These are phyloP conservation scores for Nasalis larvatus DNA, from an alignment of 2,113 vertebrate genomes.

Conservation along the genomic window DNA sequence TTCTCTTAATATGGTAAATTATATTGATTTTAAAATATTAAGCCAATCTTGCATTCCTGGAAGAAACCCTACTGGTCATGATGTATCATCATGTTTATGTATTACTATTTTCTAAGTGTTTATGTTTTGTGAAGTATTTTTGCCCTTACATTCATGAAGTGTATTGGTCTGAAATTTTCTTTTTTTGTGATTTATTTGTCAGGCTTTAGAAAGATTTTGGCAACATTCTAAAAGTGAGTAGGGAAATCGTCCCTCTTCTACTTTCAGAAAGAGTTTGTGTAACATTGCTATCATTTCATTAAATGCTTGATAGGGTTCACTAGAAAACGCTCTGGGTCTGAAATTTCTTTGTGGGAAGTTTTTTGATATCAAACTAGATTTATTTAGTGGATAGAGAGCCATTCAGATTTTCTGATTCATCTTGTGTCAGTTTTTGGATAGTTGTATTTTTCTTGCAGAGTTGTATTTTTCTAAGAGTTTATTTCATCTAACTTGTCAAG, in stretches of 20 bases:
- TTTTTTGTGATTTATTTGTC: neutral
- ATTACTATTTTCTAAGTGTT: neutral
- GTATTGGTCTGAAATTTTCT: neutral
- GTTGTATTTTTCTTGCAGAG: neutral
- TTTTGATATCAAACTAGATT: neutral
- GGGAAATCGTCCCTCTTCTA: neutral
- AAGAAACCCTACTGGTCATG: neutral
- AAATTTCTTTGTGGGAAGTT: neutral
- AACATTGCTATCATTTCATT: neutral
- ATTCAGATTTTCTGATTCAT: constrained; percentile 35
- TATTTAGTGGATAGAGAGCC: neutral
- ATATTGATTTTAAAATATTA: constrained; percentile 3
- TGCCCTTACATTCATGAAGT: neutral
- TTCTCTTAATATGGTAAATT: neutral
- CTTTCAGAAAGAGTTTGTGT: neutral
- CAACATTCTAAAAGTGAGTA: neutral
- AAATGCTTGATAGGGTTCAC: neutral
- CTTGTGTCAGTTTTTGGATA: neutral
- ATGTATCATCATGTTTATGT: neutral
- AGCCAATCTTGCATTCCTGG: neutral
- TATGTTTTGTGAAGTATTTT: neutral
- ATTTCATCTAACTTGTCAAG: constrained; percentile 13
- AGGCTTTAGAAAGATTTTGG: neutral
- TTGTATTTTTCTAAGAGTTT: constrained; percentile 27
- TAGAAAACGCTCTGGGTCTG: neutral